Evolutionary conservation across 2,888 invertebrate genomes (phyloP), one percentile per base, ranked within the genome.

Genomic region (Mayetiola destructor): DNA sequence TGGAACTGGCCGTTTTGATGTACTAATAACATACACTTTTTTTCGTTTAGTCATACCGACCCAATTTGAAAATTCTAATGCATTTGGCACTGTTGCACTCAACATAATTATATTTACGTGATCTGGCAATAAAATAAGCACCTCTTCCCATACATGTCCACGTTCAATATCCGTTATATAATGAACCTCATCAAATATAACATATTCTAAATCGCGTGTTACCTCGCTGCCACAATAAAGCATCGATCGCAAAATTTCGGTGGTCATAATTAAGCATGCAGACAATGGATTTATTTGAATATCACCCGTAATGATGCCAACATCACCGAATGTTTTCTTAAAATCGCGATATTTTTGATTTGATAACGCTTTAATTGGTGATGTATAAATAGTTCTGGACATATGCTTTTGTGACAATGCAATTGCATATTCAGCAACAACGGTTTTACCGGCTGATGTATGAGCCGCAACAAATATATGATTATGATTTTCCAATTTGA

Each of bases 131-230:
- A 99, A 79, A 64, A 99, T 99, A 3, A 99, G 76, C 1, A 93
- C 94, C 73, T 99, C 97, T 72, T 99, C 99, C 99, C 99, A 99
- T 0, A 99, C 99, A 67, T 97, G 94, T 12, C 99, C 99, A 61
- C 99, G 89, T 75, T 94, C 92, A 40, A 84, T 80, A 73, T 99
- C 93, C 71, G 97, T 99, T 61, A 99, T 92, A 67, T 99, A 99
- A 71, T 99, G 99, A 8, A 97, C 95, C 75, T 99, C 99, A 72
- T 99, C 99, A 69, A 99, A 99, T 65, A 99, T 92, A 2, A 99
- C 99, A 76, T 93, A 99, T 70, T 99, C 97, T 57, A 99, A 75
- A 71, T 99, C 97, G 48, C 95, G 80, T 0, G 95, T 87, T 57
- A 94, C 85, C 66, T 97, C 96, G 60, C 85, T 86, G 9, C 94